Evolutionary conservation across 2,888 invertebrate species (phyloP), one percentile per base, ranked within the genome.

Genomic region (Tetramorium bicarinatum): DNA sequence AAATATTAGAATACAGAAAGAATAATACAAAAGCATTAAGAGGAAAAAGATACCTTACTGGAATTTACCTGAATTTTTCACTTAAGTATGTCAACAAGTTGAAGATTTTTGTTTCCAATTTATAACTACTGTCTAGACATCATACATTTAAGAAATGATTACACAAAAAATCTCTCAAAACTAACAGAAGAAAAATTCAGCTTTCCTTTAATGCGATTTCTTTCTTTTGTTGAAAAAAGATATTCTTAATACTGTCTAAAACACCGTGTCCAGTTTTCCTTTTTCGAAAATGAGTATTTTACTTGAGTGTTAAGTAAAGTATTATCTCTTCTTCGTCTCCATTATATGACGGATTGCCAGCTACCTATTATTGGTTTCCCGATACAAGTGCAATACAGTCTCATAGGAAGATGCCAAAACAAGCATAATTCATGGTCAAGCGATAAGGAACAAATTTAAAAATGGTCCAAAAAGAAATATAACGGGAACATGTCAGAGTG

Each of bases 401-500:
- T 52, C 47, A 3, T 29, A 47, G 15, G 11, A 8, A 56, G 75
- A 67, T 13, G 49, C n/a, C 49, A 38, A 77, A 72, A 38, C 29
- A 15, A 49, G 25, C 79, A 54, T 83, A 71, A 64, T 80, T 79
- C 54, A 83, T 18, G 66, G 18, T 29, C 13, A 2, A 1, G n/a
- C 34, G 69, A 79, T 69, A 83, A 77, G 62, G 13, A 6, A 74
- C 11, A 38, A 21, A 21, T 15, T 74, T 29, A 59, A 29, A 47
- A 80, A 47, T 54, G 41, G 59, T 15, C 6, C 8, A 11, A n/a
- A 66, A 11, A n/a, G 41, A 72, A 13, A 71, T 25, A 13, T 25
- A 69, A 6, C 9, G 6, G 29, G 29, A 34, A 3, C 29, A 34
- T 34, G 3, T 34, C 29, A 34, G 29, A 34, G 29, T 34, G 4